Percentiles rank a stretch among this genome's conserved stretches.
These are phyloP conservation scores for Callochromis pleurospilus DNA, from an alignment of 2,113 vertebrate genomes.

Conservation along the genomic window DNA sequence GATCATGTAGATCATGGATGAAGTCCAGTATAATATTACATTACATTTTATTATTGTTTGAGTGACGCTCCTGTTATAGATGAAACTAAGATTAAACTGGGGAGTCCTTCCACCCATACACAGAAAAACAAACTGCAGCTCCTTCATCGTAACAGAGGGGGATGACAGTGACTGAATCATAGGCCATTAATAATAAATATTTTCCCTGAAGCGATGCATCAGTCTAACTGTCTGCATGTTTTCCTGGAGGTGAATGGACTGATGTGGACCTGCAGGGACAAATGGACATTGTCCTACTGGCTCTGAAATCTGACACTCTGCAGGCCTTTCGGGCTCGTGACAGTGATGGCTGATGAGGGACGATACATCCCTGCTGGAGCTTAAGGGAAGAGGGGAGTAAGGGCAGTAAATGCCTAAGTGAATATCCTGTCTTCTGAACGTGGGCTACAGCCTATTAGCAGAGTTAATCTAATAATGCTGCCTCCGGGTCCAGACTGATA, in stretches of 20 bases:
- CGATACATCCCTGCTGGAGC: background rate
- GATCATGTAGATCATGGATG: background rate
- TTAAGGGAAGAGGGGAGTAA: constrained; percentile 6
- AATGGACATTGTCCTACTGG: background rate
- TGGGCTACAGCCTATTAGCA: constrained; percentile 41
- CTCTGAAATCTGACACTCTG: constrained; percentile 30
- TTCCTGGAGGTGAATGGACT: constrained; percentile 8
- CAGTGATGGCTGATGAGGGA: constrained; percentile 5
- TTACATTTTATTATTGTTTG: background rate
- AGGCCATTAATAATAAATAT: background rate
- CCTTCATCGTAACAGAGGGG: background rate
- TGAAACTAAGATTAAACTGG: background rate
- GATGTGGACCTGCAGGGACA: constrained; percentile 6
- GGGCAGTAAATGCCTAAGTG: constrained; percentile 43
- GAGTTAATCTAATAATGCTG: constrained; percentile 40
- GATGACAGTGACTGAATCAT: background rate
- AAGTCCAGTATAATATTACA: background rate
- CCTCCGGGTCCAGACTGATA: constrained; percentile 46
- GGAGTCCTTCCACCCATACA: background rate
- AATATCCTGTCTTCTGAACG: constrained; percentile 51
- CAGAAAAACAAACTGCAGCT: background rate
- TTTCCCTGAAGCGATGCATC: background rate
- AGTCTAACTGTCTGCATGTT: background rate
- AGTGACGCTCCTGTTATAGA: background rate
- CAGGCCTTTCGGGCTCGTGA: background rate